Evolutionary conservation across 2,888 invertebrate genomes (phyloP).

Genomic region (Anoncus sp.): DNA sequence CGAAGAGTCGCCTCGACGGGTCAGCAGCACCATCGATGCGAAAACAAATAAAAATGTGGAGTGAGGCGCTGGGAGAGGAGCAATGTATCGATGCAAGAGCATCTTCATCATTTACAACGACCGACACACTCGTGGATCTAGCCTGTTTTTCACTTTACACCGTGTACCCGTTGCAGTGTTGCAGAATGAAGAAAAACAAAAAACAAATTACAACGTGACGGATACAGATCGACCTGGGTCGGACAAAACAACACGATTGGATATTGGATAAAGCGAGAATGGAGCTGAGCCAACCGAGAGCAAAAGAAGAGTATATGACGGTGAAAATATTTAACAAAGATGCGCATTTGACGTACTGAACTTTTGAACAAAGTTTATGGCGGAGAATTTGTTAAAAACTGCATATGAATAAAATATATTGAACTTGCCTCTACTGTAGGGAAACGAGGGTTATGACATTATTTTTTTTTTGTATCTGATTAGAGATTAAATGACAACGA

Average conservation of each 20-base stretch:
- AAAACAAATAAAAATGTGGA: slow-evolving; percentile 55
- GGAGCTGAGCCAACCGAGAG: slow-evolving; percentile 17
- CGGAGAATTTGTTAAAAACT: slow-evolving; percentile 1
- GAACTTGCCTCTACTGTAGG: neutral
- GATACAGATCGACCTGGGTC: slow-evolving; percentile 18
- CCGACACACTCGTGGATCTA: slow-evolving; percentile 35
- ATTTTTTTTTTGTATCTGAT: neutral
- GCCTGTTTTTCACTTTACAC: slow-evolving; percentile 43
- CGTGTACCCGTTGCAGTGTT: slow-evolving; percentile 1
- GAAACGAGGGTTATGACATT: neutral
- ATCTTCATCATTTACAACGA: slow-evolving; percentile 58
- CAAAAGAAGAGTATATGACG: slow-evolving; percentile 1
- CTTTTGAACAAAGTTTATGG: slow-evolving; percentile 1
- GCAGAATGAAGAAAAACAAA: neutral
- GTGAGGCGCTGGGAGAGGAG: slow-evolving; percentile 4
- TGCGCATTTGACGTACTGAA: slow-evolving; percentile 19
- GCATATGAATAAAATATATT: slow-evolving; percentile 5
- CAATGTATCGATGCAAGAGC: slow-evolving; percentile 60
- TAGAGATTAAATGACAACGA: neutral
- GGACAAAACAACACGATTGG: slow-evolving; percentile 12
- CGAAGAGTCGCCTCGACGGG: slow-evolving; percentile 23
- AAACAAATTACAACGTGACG: slow-evolving; percentile 25
- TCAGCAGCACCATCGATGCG: slow-evolving; percentile 48
- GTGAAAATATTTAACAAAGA: slow-evolving; percentile 18
- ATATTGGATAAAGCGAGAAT: slow-evolving; percentile 35